Conservation (phyloP, 2,888 invertebrate genomes). For the Chesias legatella region DNA sequence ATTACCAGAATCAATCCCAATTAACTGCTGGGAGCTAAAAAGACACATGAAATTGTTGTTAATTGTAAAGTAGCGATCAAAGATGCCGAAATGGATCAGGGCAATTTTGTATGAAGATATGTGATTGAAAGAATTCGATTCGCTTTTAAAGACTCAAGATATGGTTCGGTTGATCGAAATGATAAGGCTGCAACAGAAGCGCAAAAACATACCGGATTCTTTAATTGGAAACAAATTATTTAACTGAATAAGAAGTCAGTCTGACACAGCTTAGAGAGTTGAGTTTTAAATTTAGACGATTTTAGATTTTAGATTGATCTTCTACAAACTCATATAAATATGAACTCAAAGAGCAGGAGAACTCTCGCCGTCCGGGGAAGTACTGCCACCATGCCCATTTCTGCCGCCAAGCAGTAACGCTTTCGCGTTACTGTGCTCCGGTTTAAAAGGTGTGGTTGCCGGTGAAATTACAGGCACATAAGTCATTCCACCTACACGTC, state of each 20-base stretch:
- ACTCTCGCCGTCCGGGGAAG: too few species aligned
- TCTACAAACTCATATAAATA: too few species aligned
- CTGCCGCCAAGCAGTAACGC: too few species aligned
- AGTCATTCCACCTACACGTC: too few species aligned
- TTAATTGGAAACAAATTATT: conserved; percentile 7
- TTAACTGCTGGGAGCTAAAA: conserved; percentile 18
- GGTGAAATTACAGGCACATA: too few species aligned
- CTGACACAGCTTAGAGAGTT: too few species aligned
- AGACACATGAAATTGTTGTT: conserved; percentile 9
- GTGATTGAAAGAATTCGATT: conserved; percentile 28
- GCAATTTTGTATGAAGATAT: conserved; percentile 33
- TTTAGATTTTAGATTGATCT: too few species aligned
- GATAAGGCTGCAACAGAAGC: conserved; percentile 10
- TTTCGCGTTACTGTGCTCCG: too few species aligned
- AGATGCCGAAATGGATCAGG: conserved; percentile 37
- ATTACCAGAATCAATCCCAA: conserved; percentile 13
- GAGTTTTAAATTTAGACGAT: too few species aligned
- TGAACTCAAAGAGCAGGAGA: too few species aligned
- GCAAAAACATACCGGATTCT: conserved; percentile 10
- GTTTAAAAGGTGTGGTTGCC: too few species aligned
- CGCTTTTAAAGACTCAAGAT: conserved; percentile 24
- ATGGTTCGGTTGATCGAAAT: conserved; percentile 10
- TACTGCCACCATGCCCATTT: too few species aligned
- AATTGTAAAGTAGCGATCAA: conserved; percentile 38
- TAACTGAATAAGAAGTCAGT: not conserved